Percentiles rank a stretch among this genome's conserved stretches.
phyloP scores from a whole-genome alignment of 2,888 invertebrate genomes.

The Meandrusa payeni region DNA sequence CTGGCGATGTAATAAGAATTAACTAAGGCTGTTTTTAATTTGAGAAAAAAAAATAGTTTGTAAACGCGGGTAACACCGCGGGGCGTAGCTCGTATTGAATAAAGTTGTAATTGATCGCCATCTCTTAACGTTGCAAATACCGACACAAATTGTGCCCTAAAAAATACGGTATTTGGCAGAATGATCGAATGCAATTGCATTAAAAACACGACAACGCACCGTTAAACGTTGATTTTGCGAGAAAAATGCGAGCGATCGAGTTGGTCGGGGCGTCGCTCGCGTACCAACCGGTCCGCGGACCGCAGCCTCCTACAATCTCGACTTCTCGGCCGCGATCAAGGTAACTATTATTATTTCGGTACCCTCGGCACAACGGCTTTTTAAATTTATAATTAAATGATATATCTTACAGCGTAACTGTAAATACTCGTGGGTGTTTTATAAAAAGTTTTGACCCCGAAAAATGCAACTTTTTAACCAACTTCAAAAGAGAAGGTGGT shows the following conservation, averaged over 20 bases:
- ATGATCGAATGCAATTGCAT: constrained; percentile 37
- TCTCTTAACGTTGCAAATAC: too few species aligned
- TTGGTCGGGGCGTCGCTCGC: constrained; percentile 43
- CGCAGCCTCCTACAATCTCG: constrained; percentile 35
- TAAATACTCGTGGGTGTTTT: constrained; percentile 1
- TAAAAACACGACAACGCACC: constrained; percentile 40
- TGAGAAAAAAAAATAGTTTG: too few species aligned
- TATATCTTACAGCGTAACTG: constrained; percentile 3
- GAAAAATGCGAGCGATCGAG: constrained; percentile 52
- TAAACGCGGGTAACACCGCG: too few species aligned
- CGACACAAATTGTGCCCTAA: too few species aligned
- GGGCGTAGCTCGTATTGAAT: too few species aligned
- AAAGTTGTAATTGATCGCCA: too few species aligned
- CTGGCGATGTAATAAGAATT: too few species aligned
- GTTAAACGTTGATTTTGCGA: constrained; percentile 28
- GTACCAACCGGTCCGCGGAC: constrained; percentile 57
- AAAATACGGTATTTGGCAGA: neutral
- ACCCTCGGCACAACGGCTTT: constrained; percentile 22
- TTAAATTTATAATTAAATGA: constrained; percentile 24
- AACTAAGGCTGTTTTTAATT: too few species aligned
- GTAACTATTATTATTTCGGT: constrained; percentile 34
- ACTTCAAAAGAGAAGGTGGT: too few species aligned
- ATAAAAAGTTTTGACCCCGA: too few species aligned
- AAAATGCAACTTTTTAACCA: too few species aligned
- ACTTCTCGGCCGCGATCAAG: constrained; percentile 40